A percentile compares a stretch with the other conserved stretches of the same genome.
Conservation (phyloP, 1,140 invertebrate species). For the Drosophila tsacasi region DNA sequence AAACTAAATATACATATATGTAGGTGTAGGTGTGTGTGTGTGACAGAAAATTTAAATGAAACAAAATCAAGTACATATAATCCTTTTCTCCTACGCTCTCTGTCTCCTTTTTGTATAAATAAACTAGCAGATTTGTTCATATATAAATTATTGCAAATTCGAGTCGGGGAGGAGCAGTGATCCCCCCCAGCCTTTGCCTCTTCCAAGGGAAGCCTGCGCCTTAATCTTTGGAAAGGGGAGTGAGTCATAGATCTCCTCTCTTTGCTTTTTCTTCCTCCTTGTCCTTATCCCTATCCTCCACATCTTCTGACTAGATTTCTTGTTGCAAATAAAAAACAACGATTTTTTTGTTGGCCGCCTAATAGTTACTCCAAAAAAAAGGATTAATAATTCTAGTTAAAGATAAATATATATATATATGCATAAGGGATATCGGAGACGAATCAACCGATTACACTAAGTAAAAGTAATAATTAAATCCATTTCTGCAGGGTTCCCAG, state of each 20-base stretch:
- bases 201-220: slow-evolving; percentile 11
- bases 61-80: slow-evolving; percentile 46
- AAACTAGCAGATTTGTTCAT: slow-evolving; percentile 49
- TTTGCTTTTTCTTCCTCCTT: slow-evolving; percentile 30
- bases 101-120: slow-evolving; percentile 28
- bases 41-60: slow-evolving; percentile 45
- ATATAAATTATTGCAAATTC: slow-evolving; percentile 41
- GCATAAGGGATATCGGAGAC: slow-evolving; percentile 36
- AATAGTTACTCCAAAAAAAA: slow-evolving; percentile 61
- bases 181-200: neutral
- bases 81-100: slow-evolving; percentile 6
- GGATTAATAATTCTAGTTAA: slow-evolving; percentile 40
- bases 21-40: slow-evolving; percentile 23
- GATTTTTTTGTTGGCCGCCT: slow-evolving; percentile 46
- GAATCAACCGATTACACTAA: slow-evolving; percentile 22
- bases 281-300: slow-evolving; percentile 22
- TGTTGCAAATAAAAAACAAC: slow-evolving; percentile 75
- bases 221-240: slow-evolving; percentile 43
- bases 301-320: slow-evolving; percentile 79
- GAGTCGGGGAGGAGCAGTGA: slow-evolving; percentile 3
- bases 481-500: slow-evolving; percentile 4
- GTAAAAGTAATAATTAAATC: slow-evolving; percentile 51
- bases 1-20: slow-evolving; percentile 45
- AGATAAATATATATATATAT: slow-evolving; percentile 33
- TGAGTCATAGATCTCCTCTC: slow-evolving; percentile 38